Percentiles rank a stretch among this genome's conserved stretches.
phyloP scores from a whole-genome alignment of 2,113 vertebrate genomes.

The Neotragus pygmaeus region DNA sequence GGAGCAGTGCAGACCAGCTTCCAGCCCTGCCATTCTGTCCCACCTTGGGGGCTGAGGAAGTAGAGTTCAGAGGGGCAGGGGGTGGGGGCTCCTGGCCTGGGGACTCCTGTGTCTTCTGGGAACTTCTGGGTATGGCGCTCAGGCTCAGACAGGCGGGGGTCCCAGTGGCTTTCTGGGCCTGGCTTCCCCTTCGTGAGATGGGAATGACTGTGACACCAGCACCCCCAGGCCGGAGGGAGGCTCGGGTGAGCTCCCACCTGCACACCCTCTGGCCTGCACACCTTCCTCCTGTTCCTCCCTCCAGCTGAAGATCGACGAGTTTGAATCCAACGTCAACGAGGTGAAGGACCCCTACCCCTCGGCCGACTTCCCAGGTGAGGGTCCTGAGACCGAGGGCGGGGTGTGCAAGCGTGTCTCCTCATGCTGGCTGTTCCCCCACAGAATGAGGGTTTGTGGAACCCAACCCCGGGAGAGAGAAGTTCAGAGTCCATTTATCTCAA shows the following conservation, averaged over 20 bases:
- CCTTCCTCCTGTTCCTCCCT: conserved; percentile 44
- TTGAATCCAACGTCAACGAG: conserved; percentile 98
- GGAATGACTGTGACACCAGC: rapidly evolving
- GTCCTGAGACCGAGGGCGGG: background rate
- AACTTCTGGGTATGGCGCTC: background rate
- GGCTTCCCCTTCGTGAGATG: background rate
- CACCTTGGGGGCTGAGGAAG: background rate
- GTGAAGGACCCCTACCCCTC: conserved; percentile 98
- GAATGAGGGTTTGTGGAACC: background rate
- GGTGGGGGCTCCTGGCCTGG: background rate
- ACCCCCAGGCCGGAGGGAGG: rapidly evolving
- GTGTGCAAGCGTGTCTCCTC: background rate
- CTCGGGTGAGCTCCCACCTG: rapidly evolving
- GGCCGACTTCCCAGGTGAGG: conserved; percentile 95
- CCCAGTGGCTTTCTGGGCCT: background rate
- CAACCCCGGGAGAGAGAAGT: background rate
- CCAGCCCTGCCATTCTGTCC: background rate
- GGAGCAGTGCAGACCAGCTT: background rate
- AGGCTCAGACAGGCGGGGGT: background rate
- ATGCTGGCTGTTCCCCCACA: background rate
- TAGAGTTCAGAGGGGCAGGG: background rate
- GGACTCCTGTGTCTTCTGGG: background rate
- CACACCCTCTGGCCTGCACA: rapidly evolving
- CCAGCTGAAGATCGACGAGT: conserved; percentile 96
- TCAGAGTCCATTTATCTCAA: background rate